Evolutionary conservation across 1,140 invertebrate genomes (phyloP).

Genomic region (Diabrotica undecimpunctata): DNA sequence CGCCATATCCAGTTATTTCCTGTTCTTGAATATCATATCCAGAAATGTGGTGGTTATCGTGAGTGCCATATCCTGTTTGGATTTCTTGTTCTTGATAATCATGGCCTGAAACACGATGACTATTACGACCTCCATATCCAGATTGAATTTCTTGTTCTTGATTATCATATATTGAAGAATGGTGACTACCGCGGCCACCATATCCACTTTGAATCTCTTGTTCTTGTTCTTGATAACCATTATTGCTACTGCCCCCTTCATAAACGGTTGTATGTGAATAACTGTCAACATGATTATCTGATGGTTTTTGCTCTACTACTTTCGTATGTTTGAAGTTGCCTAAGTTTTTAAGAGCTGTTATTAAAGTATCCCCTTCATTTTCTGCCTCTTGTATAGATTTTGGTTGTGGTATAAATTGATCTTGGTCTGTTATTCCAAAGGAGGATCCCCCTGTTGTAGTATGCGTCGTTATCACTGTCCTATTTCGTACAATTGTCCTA

Average conservation of each 20-base stretch:
- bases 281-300: not conserved
- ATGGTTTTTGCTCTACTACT: not conserved
- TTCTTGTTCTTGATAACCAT: too few species aligned
- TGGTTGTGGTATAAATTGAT: not conserved
- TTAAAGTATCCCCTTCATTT: slow-evolving; percentile 10
- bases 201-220: too few species aligned
- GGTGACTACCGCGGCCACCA: too few species aligned
- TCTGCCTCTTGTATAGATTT: slow-evolving; percentile 6
- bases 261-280: not conserved
- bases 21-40: too few species aligned
- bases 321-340: not conserved
- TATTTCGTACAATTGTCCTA: not conserved
- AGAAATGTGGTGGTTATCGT: too few species aligned
- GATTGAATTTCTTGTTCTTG: too few species aligned
- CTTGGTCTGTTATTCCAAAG: slow-evolving; percentile 6
- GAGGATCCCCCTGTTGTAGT: not conserved
- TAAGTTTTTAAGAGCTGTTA: slow-evolving; percentile 5
- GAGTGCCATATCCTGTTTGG: too few species aligned
- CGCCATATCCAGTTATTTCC: too few species aligned
- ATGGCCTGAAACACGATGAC: not conserved
- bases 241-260: not conserved
- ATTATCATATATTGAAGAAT: too few species aligned
- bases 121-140: not conserved
- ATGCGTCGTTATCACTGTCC: not conserved
- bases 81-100: too few species aligned